Conservation (phyloP, 2,797 vertebrate genomes). For the Muscicapa striata region DNA sequence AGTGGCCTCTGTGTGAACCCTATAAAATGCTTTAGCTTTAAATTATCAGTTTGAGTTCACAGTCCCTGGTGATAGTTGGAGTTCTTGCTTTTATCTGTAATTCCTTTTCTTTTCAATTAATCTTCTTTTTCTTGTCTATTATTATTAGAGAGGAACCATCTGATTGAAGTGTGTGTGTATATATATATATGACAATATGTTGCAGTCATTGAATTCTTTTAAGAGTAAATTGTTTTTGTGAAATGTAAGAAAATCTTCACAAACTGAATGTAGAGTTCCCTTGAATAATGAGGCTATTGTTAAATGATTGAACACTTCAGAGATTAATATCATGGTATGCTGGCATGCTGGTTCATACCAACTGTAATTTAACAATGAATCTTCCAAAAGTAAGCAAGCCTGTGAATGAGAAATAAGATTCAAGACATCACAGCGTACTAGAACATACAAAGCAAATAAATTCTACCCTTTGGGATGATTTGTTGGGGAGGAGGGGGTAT, state of each 20-base stretch:
- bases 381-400: slow-evolving; percentile 32
- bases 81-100: slow-evolving; percentile 1
- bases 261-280: slow-evolving; percentile 5
- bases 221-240: slow-evolving; percentile 60
- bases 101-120: background rate
- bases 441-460: slow-evolving; percentile 45
- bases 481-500: background rate
- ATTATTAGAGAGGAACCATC: slow-evolving; percentile 11
- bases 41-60: slow-evolving; percentile 53
- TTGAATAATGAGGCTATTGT: slow-evolving; percentile 68
- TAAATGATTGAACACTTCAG: slow-evolving; percentile 65
- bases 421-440: background rate
- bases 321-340: slow-evolving; percentile 62
- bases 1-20: slow-evolving; percentile 65
- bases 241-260: slow-evolving; percentile 61
- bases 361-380: slow-evolving; percentile 64
- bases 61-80: slow-evolving; percentile 25
- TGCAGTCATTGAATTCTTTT: slow-evolving; percentile 29
- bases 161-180: background rate
- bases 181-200: background rate
- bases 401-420: slow-evolving; percentile 8
- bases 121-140: background rate
- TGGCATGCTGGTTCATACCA: slow-evolving; percentile 54
- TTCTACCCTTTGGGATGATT: background rate
- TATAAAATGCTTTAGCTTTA: slow-evolving; percentile 53